Evolutionary conservation across 2,888 invertebrate species (phyloP).

Genomic region (Quadroppia sp.): DNA sequence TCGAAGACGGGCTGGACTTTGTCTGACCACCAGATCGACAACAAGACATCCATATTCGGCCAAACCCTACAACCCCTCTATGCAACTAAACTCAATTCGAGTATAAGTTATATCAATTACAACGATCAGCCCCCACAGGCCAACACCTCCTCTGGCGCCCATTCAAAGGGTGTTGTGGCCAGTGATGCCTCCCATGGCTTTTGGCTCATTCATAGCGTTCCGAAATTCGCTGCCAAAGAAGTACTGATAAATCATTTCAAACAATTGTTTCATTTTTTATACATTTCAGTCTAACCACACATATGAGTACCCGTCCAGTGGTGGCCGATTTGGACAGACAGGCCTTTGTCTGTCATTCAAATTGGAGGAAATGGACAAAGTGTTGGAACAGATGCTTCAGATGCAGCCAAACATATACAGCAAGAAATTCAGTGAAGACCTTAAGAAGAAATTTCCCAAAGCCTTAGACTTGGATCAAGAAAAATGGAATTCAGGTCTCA

Average conservation of each 20-base stretch:
- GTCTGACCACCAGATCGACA: slow-evolving; percentile 26
- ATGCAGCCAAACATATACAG: slow-evolving; percentile 39
- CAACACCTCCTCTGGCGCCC: slow-evolving; percentile 59
- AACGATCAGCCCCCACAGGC: slow-evolving; percentile 75
- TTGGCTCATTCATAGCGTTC: slow-evolving; percentile 91
- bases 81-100: neutral
- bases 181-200: slow-evolving; percentile 69
- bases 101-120: slow-evolving; percentile 63
- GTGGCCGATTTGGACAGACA: slow-evolving; percentile 71
- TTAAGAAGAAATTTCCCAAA: neutral
- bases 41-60: slow-evolving; percentile 37
- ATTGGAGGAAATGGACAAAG: slow-evolving; percentile 61
- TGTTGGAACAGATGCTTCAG: slow-evolving; percentile 34
- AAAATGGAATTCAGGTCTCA: neutral
- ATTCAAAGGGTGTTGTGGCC: slow-evolving; percentile 82
- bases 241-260: no score
- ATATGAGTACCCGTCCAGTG: slow-evolving; percentile 52
- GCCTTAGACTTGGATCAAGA: neutral
- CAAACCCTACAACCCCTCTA: slow-evolving; percentile 41
- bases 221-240: slow-evolving; percentile 68
- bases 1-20: slow-evolving; percentile 34
- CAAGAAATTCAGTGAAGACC: neutral
- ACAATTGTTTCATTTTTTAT: no score
- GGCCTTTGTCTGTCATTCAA: slow-evolving; percentile 78
- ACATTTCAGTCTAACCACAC: slow-evolving; percentile 47